A percentile compares a stretch with the other conserved stretches of the same genome.
phyloP scores from a whole-genome alignment of 2,797 vertebrate genomes.

The Scleropages formosus region DNA sequence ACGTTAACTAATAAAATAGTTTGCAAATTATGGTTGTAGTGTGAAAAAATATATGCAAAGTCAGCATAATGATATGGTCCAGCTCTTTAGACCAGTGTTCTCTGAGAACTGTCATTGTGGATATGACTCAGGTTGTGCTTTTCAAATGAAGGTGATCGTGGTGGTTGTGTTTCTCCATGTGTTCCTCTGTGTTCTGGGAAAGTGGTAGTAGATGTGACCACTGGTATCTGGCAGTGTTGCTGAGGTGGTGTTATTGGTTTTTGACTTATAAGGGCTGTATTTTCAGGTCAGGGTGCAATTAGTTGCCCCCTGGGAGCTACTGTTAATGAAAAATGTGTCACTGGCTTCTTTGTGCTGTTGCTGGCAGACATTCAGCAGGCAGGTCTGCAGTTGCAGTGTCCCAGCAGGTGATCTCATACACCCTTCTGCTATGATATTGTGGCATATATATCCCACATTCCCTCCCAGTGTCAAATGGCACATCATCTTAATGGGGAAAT shows the following conservation, averaged over 20 bases:
- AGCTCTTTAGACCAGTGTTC: no score
- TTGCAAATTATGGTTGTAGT: no score
- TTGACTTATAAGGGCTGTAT: conserved; percentile 55
- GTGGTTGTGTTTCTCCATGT: not conserved
- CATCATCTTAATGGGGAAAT: no score
- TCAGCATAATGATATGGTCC: no score
- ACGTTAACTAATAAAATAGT: no score
- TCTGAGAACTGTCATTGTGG: no score
- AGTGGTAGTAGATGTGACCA: conserved; percentile 60
- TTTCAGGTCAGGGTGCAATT: conserved; percentile 50
- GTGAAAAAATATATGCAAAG: no score
- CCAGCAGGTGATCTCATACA: not conserved
- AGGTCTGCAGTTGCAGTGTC: conserved; percentile 10
- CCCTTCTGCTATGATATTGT: not conserved
- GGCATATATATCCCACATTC: conserved; percentile 9
- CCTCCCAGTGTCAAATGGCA: not conserved
- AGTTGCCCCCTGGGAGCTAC: conserved; percentile 45
- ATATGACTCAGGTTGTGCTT: no score
- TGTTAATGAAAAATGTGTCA: conserved; percentile 32
- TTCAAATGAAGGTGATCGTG: not conserved
- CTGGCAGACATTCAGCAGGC: not conserved
- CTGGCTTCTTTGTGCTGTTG: conserved; percentile 12
- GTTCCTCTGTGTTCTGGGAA: conserved; percentile 49
- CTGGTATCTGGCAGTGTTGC: conserved; percentile 41
- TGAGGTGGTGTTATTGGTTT: conserved; percentile 47